Evolutionary conservation across 2,888 invertebrate species (phyloP).

Genomic region (Gari tellinella): DNA sequence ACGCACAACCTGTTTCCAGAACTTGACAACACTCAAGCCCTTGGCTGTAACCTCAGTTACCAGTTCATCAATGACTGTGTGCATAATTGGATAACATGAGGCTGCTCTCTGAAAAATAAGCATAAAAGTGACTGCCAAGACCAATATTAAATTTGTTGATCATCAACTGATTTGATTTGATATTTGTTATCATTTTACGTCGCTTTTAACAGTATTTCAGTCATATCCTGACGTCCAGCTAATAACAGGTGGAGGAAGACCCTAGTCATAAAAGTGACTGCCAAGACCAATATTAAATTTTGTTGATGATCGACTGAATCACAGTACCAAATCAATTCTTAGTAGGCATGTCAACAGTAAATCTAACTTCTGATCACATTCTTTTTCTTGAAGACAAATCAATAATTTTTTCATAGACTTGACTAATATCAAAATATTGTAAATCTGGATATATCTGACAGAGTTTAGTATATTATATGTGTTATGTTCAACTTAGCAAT

Average conservation of each 20-base stretch:
- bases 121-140: neutral
- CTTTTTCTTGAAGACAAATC: no score
- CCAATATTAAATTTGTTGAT: neutral
- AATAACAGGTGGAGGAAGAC: no score
- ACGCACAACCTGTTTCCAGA: constrained; percentile 62
- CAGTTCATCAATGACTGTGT: constrained; percentile 56
- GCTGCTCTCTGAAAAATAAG: constrained; percentile 54
- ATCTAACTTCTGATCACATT: no score
- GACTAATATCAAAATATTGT: no score
- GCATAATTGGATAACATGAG: constrained; percentile 54
- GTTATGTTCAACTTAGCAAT: no score
- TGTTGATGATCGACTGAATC: neutral
- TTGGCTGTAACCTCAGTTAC: constrained; percentile 29
- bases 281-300: neutral
- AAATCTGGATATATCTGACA: no score
- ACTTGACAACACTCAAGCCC: constrained; percentile 33
- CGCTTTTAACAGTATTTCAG: no score
- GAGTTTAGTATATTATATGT: no score
- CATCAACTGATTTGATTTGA: neutral
- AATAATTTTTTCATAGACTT: no score
- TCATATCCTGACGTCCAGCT: no score
- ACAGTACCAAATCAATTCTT: no score
- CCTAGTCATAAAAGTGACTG: neutral
- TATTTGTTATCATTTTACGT: neutral
- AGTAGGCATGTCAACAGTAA: no score